Percentiles rank a stretch among this genome's conserved stretches.
Conservation (phyloP, 2,888 invertebrate species). For the Celastrina argiolus region DNA sequence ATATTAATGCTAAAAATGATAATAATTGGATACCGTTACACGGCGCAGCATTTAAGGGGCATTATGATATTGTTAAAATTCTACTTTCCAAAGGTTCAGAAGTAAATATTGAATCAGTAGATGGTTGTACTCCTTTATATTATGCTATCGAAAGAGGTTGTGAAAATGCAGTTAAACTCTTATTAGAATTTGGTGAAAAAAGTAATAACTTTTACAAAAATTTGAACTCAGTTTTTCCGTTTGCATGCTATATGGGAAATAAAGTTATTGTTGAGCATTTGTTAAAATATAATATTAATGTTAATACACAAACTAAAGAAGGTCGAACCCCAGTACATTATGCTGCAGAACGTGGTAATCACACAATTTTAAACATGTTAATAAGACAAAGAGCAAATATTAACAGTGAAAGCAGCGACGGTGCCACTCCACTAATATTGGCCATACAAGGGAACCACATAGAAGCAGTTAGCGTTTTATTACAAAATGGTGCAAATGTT, state of each 20-base stretch:
- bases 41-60: conserved; percentile 3
- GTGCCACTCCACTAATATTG: neutral
- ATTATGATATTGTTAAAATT: neutral
- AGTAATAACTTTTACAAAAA: neutral
- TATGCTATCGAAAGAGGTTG: conserved; percentile 4
- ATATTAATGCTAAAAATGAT: conserved; percentile 14
- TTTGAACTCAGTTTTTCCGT: neutral
- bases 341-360: neutral
- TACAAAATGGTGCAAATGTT: conserved; percentile 7
- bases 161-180: neutral
- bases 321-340: neutral
- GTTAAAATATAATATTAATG: neutral
- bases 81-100: conserved; percentile 1
- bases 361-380: neutral
- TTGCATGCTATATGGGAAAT: neutral
- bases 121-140: conserved; percentile 14
- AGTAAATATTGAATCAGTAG: neutral
- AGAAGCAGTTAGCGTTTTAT: neutral
- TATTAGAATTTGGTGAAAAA: neutral
- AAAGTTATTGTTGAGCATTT: neutral
- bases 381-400: neutral
- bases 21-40: conserved; percentile 17
- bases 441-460: conserved; percentile 5
- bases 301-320: neutral
- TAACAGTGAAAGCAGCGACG: neutral